These are phyloP conservation scores for Lathronympha strigana DNA, from an alignment of 2,888 invertebrate genomes.

Conservation along the genomic window DNA sequence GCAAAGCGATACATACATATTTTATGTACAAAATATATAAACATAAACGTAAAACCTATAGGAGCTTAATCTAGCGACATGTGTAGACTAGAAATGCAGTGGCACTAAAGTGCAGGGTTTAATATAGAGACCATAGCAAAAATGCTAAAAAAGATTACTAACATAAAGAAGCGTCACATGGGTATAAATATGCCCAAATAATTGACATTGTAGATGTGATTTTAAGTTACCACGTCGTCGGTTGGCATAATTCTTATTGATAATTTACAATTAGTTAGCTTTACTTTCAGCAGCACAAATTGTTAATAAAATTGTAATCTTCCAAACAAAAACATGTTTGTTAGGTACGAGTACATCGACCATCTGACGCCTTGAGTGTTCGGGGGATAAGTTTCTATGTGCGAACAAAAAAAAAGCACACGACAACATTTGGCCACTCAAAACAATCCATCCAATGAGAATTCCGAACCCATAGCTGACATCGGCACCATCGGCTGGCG, in stretches of 20 bases:
- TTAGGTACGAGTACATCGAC: neutral
- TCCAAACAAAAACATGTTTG: neutral
- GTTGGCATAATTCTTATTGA: too few relatives aligned
- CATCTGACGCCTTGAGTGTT: neutral
- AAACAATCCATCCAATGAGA: constrained; percentile 60
- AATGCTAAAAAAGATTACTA: neutral
- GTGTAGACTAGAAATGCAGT: constrained; percentile 20
- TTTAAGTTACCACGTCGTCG: too few relatives aligned
- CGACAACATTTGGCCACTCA: constrained; percentile 41
- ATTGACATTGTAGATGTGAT: too few relatives aligned
- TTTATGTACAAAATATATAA: constrained; percentile 3
- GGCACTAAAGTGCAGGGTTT: constrained; percentile 26
- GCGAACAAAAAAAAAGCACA: constrained; percentile 39
- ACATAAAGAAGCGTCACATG: constrained; percentile 13
- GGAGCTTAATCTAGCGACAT: constrained; percentile 2
- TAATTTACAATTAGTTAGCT: too few relatives aligned
- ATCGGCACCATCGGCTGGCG: constrained; percentile 76
- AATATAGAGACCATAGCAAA: constrained; percentile 3
- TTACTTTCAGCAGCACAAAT: neutral
- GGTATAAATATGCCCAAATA: too few relatives aligned
- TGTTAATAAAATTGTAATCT: neutral
- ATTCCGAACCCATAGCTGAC: constrained; percentile 81
- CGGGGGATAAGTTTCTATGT: neutral
- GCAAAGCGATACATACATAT: constrained; percentile 5
- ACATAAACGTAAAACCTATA: constrained; percentile 23